Evolutionary conservation across 2,113 vertebrate genomes (phyloP).

Genomic region (Nicator chloris): DNA sequence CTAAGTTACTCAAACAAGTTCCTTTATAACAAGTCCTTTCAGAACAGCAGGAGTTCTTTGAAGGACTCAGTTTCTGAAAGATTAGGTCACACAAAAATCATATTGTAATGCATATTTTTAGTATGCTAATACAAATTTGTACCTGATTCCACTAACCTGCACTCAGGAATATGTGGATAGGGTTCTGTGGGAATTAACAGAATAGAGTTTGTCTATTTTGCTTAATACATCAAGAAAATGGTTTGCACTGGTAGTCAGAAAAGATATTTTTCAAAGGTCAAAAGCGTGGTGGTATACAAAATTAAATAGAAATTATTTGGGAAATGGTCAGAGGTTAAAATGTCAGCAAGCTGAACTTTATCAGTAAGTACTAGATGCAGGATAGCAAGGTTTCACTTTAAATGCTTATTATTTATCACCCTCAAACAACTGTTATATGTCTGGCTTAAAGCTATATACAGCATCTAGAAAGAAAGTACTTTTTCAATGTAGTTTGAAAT

Average conservation of each 20-base stretch:
- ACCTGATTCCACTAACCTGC: background rate
- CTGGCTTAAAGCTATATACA: background rate
- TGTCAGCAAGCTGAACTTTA: background rate
- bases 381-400: background rate
- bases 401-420: background rate
- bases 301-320: background rate
- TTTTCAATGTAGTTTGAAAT: background rate
- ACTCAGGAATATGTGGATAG: background rate
- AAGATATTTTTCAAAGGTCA: background rate
- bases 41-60: background rate
- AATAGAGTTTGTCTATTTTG: background rate
- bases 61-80: background rate
- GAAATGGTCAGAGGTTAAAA: background rate
- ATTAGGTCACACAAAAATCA: background rate
- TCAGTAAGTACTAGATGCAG: background rate
- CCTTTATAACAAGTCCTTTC: background rate
- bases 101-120: background rate
- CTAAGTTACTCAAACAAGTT: constrained; percentile 26
- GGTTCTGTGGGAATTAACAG: background rate
- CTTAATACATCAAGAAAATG: background rate
- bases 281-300: background rate
- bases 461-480: background rate
- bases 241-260: background rate
- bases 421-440: background rate
- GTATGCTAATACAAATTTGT: background rate